Percentiles rank a stretch among this genome's conserved stretches.
Conservation (phyloP, 2,113 vertebrate species). For the Pterocles burchelli region DNA sequence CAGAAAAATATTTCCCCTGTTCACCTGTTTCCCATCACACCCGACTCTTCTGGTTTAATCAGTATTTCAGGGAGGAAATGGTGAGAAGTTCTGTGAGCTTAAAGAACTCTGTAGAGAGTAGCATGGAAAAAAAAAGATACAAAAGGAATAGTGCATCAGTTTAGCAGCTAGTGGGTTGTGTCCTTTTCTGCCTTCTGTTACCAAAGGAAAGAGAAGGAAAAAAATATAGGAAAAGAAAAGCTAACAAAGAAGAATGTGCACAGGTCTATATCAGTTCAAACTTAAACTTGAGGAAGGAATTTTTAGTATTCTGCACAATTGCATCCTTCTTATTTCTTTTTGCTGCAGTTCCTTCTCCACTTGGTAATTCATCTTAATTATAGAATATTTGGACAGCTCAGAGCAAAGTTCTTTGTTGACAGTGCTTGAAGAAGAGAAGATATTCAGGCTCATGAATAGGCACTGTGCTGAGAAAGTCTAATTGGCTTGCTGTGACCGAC, state of each 20-base stretch:
- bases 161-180: background rate
- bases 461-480: background rate
- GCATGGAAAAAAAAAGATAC: background rate
- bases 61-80: background rate
- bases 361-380: conserved; percentile 70
- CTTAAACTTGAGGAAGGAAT: conserved; percentile 1
- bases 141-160: background rate
- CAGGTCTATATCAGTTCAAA: background rate
- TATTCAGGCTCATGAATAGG: conserved; percentile 7
- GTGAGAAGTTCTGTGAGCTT: background rate
- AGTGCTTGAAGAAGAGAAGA: conserved; percentile 21
- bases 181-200: background rate
- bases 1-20: background rate
- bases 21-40: background rate
- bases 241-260: background rate
- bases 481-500: conserved; percentile 4
- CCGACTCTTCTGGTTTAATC: background rate
- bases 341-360: conserved; percentile 9
- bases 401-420: conserved; percentile 59
- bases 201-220: background rate
- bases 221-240: background rate
- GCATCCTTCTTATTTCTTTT: conserved; percentile 30
- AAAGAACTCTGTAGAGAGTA: background rate
- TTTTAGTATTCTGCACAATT: conserved; percentile 35
- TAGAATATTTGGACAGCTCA: conserved; percentile 60